phyloP scores from a whole-genome alignment of 1,140 invertebrate species.

The Zophobas morio region DNA sequence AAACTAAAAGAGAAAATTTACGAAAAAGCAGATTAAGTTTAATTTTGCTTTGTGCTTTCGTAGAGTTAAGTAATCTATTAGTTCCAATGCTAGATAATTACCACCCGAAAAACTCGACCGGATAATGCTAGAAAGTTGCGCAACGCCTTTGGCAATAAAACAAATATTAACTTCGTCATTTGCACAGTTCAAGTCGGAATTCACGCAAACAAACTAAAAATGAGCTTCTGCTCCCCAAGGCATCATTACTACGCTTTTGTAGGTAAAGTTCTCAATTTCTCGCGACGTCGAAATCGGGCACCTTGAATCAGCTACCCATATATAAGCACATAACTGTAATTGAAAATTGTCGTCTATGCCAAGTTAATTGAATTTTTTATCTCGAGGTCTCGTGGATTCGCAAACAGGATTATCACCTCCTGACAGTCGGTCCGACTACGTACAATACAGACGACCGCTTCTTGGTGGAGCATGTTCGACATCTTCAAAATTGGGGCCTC shows the following conservation, averaged over 20 bases:
- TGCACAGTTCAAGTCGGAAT: conserved; percentile 28
- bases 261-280: conserved; percentile 5
- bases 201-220: conserved; percentile 35
- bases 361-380: conserved; percentile 39
- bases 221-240: conserved; percentile 20
- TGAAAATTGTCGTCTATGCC: conserved; percentile 27
- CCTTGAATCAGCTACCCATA: conserved; percentile 3
- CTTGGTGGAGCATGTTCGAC: conserved; percentile 85
- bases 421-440: conserved; percentile 81
- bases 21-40: neutral
- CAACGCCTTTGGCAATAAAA: conserved; percentile 24
- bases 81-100: too few species aligned
- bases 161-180: conserved; percentile 26
- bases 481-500: conserved; percentile 82
- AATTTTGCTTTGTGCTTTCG: neutral
- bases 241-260: conserved; percentile 15
- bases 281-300: neutral
- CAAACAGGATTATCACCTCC: conserved; percentile 78
- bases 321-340: conserved; percentile 11
- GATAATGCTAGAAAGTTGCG: conserved; percentile 1
- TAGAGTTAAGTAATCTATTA: neutral
- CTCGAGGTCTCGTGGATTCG: conserved; percentile 81
- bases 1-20: neutral
- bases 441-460: conserved; percentile 83
- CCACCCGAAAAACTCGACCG: neutral